Conservation (phyloP, 1,140 invertebrate species). For the Drosophila paulistorum region DNA sequence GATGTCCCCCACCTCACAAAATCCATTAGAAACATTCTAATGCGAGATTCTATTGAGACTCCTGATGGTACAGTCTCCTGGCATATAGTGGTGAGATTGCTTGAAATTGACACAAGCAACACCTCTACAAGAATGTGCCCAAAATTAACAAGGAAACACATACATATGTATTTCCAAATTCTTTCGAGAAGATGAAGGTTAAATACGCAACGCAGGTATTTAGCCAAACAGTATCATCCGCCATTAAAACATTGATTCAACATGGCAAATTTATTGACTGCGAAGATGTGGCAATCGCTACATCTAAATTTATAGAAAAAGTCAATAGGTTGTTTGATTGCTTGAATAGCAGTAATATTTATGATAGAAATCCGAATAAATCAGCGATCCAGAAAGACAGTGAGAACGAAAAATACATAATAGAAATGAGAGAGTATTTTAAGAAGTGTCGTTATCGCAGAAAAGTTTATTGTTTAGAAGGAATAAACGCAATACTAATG, state of each 20-base stretch:
- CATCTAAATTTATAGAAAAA: constrained; percentile 3
- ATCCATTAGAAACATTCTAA: constrained; percentile 20
- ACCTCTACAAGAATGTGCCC: constrained; percentile 23
- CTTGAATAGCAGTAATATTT: constrained; percentile 21
- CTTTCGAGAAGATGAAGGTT: constrained; percentile 28
- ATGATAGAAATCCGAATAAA: constrained; percentile 15
- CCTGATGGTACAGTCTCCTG: constrained; percentile 26
- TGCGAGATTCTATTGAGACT: constrained; percentile 19
- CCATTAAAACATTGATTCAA: constrained; percentile 17
- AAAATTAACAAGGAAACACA: constrained; percentile 20
- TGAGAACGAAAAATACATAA: background rate
- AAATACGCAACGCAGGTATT: constrained; percentile 30
- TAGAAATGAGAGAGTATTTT: constrained; percentile 27
- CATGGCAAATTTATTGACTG: constrained; percentile 13
- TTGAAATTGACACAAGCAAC: background rate
- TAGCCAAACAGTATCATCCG: constrained; percentile 24
- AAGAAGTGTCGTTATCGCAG: background rate
- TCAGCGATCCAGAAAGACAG: background rate
- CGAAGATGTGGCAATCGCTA: constrained; percentile 7
- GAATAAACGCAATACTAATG: constrained; percentile 21
- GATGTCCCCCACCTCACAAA: constrained; percentile 29
- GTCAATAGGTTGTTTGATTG: constrained; percentile 26
- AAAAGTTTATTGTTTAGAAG: constrained; percentile 3
- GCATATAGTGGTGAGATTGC: constrained; percentile 14
- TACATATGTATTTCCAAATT: constrained; percentile 18